Percentiles rank a stretch among this genome's conserved stretches.
Conservation (phyloP, 1,140 invertebrate genomes). For the Drosophila nigrodunni region DNA sequence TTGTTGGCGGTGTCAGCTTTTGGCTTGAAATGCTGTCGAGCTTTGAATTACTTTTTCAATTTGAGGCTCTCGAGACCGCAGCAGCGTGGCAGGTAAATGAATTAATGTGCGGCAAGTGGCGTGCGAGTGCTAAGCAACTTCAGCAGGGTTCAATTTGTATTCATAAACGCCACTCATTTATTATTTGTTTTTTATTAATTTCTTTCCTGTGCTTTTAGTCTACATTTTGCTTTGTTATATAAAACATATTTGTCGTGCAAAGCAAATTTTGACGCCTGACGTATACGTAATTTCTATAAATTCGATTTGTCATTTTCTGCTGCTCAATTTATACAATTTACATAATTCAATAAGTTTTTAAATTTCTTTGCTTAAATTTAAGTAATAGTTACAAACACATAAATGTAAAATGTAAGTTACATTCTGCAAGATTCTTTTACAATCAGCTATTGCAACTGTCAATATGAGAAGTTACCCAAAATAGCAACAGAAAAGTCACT, state of each 20-base stretch:
- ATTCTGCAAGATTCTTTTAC: neutral
- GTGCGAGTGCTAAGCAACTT: conserved; percentile 25
- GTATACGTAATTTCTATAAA: conserved; percentile 3
- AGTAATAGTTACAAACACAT: too few relatives aligned
- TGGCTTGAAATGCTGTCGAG: conserved; percentile 51
- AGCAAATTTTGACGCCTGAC: neutral
- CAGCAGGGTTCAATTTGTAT: conserved; percentile 47
- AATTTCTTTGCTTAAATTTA: too few relatives aligned
- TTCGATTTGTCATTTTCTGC: neutral
- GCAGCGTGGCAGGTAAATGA: conserved; percentile 70
- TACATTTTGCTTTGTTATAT: neutral
- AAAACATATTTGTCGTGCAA: neutral
- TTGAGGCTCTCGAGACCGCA: conserved; percentile 57
- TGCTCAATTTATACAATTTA: too few relatives aligned
- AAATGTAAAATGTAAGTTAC: too few relatives aligned
- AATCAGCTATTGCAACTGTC: neutral
- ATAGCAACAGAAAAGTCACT: neutral
- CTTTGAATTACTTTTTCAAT: conserved; percentile 79
- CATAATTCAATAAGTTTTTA: too few relatives aligned
- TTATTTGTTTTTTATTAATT: conserved; percentile 14
- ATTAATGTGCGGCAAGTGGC: conserved; percentile 64
- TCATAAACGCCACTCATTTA: conserved; percentile 17
- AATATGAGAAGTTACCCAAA: neutral
- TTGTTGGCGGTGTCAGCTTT: conserved; percentile 12
- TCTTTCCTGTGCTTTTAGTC: neutral